Percentiles rank a stretch among this genome's conserved stretches.
phyloP scores from a whole-genome alignment of 2,888 invertebrate genomes.

The Volucella bombylans region DNA sequence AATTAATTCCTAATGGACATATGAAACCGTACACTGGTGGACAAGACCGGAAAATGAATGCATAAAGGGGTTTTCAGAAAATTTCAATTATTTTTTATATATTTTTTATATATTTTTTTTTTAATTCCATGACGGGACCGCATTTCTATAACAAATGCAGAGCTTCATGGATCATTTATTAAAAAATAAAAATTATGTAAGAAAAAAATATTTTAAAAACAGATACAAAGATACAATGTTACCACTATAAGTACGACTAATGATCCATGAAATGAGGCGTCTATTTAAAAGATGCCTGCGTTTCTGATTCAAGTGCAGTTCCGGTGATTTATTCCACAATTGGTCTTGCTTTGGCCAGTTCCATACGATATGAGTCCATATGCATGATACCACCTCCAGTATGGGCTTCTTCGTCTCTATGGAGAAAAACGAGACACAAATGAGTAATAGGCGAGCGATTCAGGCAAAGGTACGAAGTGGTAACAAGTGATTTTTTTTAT shows the following conservation, averaged over 20 bases:
- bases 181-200: background rate
- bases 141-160: slow-evolving; percentile 2
- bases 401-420: background rate
- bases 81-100: background rate
- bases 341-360: background rate
- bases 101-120: too few relatives aligned
- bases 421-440: background rate
- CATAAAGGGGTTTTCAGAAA: slow-evolving; percentile 36
- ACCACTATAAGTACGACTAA: background rate
- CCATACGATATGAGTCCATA: background rate
- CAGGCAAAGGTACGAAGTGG: background rate
- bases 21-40: slow-evolving; percentile 30
- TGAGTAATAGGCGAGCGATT: slow-evolving; percentile 23
- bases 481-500: background rate
- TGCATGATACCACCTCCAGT: background rate
- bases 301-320: slow-evolving; percentile 49
- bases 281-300: background rate
- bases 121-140: slow-evolving; percentile 4
- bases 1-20: slow-evolving; percentile 56
- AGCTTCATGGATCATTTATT: slow-evolving; percentile 50
- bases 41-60: slow-evolving; percentile 30
- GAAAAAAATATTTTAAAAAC: background rate
- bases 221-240: background rate
- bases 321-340: slow-evolving; percentile 36
- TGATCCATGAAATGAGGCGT: slow-evolving; percentile 21